Evolutionary conservation across 2,888 invertebrate genomes (phyloP).

Genomic region (Heliconius hortense): DNA sequence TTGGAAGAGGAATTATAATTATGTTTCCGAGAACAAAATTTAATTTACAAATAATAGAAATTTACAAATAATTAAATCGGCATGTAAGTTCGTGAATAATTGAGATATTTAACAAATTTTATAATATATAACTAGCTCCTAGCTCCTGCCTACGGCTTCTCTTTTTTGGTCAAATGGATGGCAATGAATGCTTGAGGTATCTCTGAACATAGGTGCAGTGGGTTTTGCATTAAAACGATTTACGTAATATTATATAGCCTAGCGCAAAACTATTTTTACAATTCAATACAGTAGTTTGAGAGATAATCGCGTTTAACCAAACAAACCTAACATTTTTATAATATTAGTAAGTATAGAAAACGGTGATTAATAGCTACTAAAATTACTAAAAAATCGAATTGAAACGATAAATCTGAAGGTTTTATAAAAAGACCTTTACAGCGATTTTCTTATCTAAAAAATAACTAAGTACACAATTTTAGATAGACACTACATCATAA

Average conservation of each 20-base stretch:
- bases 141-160: no score
- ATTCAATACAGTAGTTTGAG: no score
- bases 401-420: not conserved
- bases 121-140: not conserved
- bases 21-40: constrained; percentile 58
- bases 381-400: not conserved
- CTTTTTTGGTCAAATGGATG: no score
- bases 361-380: no score
- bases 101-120: not conserved
- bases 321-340: no score
- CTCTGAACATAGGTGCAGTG: no score
- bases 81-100: not conserved
- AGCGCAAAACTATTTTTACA: no score
- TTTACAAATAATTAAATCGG: constrained; percentile 33
- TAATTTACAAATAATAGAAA: constrained; percentile 40
- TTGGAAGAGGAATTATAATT: constrained; percentile 58
- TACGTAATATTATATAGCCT: no score
- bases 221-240: no score
- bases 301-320: no score
- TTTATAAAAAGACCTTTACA: not conserved
- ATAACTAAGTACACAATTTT: not conserved
- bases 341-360: no score
- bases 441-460: not conserved
- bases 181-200: no score
- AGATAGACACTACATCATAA: not conserved